A percentile compares a stretch with the other conserved stretches of the same genome.
Conservation (phyloP, 2,113 vertebrate species). For the Condylura cristata region DNA sequence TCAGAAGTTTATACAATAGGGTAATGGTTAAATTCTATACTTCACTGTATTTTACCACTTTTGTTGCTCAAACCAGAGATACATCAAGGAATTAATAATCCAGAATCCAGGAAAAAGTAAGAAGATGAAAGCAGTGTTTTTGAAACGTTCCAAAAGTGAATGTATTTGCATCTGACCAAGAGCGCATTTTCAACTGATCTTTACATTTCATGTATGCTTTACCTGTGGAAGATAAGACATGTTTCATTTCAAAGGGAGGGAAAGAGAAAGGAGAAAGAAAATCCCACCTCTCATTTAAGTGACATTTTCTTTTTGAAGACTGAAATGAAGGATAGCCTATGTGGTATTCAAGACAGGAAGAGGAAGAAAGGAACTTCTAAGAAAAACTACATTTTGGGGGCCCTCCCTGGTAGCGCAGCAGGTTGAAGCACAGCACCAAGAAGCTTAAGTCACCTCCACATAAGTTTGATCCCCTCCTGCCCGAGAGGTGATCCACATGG, state of each 20-base stretch:
- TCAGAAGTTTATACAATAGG: not conserved
- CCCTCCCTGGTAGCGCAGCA: no score
- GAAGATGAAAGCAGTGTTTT: not conserved
- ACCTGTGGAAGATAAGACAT: not conserved
- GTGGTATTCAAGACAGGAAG: not conserved
- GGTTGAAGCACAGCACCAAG: no score
- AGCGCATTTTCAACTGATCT: not conserved
- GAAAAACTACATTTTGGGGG: not conserved
- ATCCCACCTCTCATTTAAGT: not conserved
- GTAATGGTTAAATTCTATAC: not conserved
- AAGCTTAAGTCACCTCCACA: no score
- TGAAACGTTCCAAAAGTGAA: not conserved
- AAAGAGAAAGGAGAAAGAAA: not conserved
- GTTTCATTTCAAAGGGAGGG: not conserved
- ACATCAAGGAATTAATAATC: not conserved
- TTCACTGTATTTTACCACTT: not conserved
- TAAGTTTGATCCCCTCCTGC: no score
- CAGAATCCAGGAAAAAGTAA: not conserved
- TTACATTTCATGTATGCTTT: not conserved
- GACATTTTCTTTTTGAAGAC: not conserved
- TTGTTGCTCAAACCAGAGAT: not conserved
- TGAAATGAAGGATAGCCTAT: not conserved
- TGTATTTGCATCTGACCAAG: not conserved
- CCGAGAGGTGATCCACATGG: no score
- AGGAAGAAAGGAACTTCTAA: accelerated